A percentile compares a stretch with the other conserved stretches of the same genome.
phyloP scores from a whole-genome alignment of 35 echinoderm and acorn worm genomes.

The Heliocidaris tuberculata region DNA sequence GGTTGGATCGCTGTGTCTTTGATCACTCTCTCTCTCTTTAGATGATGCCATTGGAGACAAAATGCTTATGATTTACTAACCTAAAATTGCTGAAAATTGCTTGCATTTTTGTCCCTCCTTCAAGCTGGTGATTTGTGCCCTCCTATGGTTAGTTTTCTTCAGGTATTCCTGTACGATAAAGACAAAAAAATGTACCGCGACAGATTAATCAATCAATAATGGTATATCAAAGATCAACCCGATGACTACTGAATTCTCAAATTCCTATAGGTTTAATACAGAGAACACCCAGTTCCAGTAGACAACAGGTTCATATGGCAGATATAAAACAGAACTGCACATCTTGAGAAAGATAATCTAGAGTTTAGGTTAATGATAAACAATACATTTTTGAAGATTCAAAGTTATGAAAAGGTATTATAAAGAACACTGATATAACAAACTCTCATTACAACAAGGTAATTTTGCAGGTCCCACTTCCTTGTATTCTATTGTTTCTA shows the following conservation, averaged over 20 bases:
- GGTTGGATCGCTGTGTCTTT: not conserved
- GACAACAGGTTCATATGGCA: not conserved
- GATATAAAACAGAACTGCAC: no score
- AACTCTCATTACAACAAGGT: no score
- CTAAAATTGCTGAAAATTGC: not conserved
- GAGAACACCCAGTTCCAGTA: not conserved
- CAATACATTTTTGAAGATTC: no score
- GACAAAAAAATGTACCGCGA: not conserved
- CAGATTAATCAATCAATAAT: not conserved
- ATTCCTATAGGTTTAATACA: not conserved
- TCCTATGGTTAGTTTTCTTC: not conserved
- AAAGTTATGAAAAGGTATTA: no score
- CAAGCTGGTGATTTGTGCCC: not conserved
- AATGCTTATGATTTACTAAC: not conserved
- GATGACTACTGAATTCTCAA: not conserved
- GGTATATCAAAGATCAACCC: not conserved
- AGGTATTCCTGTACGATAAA: not conserved
- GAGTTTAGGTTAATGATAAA: no score
- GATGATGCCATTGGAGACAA: not conserved
- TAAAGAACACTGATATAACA: no score
- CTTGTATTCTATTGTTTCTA: no score
- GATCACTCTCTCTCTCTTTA: not conserved
- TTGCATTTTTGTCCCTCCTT: conserved; percentile 1
- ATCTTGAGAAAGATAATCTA: no score
- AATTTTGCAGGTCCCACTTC: no score